Conservation (phyloP, 1,140 invertebrate species). For the Drosophila seguyi region DNA sequence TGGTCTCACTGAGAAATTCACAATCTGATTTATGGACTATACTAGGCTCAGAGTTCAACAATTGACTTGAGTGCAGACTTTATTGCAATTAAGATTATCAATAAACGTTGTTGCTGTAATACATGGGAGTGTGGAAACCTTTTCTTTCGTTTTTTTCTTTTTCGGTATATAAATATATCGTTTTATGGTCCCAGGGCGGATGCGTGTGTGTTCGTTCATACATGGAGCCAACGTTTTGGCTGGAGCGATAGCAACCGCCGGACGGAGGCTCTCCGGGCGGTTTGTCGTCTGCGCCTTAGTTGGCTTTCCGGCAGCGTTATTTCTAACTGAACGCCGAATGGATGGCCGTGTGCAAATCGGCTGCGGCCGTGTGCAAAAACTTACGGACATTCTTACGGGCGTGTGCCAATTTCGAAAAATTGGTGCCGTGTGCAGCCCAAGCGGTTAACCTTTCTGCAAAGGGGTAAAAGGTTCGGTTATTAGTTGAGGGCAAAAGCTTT, state of each 20-base stretch:
- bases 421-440: constrained; percentile 59
- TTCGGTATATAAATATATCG: constrained; percentile 14
- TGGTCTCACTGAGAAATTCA: neutral
- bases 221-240: constrained; percentile 1
- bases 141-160: constrained; percentile 15
- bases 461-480: constrained; percentile 56
- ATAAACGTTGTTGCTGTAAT: constrained; percentile 47
- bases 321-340: constrained; percentile 58
- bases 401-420: constrained; percentile 69
- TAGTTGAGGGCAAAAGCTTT: constrained; percentile 49
- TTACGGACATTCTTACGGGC: constrained; percentile 62
- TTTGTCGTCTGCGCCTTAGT: constrained; percentile 52
- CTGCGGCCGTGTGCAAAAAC: constrained; percentile 69
- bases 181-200: constrained; percentile 48
- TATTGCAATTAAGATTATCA: constrained; percentile 63
- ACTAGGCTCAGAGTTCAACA: constrained; percentile 11
- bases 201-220: constrained; percentile 14
- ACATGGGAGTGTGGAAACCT: constrained; percentile 20
- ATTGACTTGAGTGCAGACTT: constrained; percentile 32
- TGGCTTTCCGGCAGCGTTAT: constrained; percentile 70
- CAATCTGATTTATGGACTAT: constrained; percentile 49
- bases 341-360: constrained; percentile 61
- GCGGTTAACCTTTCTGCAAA: constrained; percentile 51
- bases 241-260: constrained; percentile 65
- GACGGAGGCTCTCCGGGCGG: constrained; percentile 34